Evolutionary conservation across 2,797 vertebrate genomes (phyloP).

Genomic region (Mastacembelus armatus): DNA sequence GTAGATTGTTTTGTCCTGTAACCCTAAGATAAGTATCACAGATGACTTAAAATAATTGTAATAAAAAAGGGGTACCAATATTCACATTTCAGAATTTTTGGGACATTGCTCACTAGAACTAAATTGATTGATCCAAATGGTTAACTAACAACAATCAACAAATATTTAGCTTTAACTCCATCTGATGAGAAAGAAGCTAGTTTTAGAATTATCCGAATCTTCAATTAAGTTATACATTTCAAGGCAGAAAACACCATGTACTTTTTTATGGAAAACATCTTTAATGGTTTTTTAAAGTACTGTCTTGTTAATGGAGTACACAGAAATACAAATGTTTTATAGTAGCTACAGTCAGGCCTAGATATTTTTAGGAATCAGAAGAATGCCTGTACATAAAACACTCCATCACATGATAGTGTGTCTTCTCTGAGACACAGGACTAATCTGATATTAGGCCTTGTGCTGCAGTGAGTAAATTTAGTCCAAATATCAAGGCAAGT

Average conservation of each 20-base stretch:
- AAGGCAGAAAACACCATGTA: conserved; percentile 6
- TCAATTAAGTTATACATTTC: not conserved
- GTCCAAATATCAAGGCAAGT: conserved; percentile 57
- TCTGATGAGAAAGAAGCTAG: too few species aligned
- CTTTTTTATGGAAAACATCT: conserved; percentile 78
- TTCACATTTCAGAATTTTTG: too few species aligned
- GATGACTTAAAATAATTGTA: too few species aligned
- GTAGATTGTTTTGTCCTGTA: too few species aligned
- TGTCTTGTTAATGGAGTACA: conserved; percentile 53
- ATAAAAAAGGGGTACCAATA: too few species aligned
- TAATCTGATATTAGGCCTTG: conserved; percentile 48
- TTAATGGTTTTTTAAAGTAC: conserved; percentile 70
- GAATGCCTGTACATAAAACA: conserved; percentile 55
- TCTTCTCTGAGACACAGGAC: conserved; percentile 44
- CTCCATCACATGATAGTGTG: conserved; percentile 16
- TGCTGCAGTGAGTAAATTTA: conserved; percentile 47
- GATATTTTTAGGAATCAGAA: conserved; percentile 38
- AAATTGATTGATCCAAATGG: too few species aligned
- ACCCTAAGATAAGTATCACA: too few species aligned
- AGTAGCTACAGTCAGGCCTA: conserved; percentile 43
- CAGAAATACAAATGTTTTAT: conserved; percentile 67
- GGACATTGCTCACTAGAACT: too few species aligned
- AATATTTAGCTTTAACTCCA: too few species aligned
- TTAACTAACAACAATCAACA: too few species aligned
- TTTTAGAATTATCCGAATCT: too few species aligned